Conservation (phyloP, 2,888 invertebrate genomes). For the Stenchaetothrips biformis region DNA sequence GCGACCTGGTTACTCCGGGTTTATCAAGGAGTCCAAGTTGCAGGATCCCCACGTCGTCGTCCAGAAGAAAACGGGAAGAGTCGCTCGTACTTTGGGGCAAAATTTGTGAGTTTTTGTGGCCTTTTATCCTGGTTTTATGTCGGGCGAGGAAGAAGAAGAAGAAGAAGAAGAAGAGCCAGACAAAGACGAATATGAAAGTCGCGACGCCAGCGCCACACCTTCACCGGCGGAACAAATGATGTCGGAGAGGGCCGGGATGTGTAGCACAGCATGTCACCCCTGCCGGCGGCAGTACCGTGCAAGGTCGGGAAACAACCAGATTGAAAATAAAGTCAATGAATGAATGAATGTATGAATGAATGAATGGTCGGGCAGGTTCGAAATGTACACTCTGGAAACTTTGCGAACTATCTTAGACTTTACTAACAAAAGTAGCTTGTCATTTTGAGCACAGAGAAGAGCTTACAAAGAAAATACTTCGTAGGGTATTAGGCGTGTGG, state of each 20-base stretch:
- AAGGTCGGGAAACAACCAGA: neutral
- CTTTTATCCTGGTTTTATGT: neutral
- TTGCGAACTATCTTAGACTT: too few relatives aligned
- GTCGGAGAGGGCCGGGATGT: neutral
- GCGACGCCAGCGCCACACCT: neutral
- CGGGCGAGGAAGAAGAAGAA: neutral
- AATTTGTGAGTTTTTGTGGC: neutral
- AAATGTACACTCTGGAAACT: too few relatives aligned
- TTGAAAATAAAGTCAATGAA: neutral
- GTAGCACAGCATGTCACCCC: neutral
- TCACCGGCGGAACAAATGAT: conserved; percentile 8
- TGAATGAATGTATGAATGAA: neutral
- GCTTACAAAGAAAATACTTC: too few relatives aligned
- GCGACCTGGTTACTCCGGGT: too few relatives aligned
- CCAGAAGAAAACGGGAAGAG: too few relatives aligned
- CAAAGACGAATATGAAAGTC: neutral
- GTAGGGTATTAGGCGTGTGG: too few relatives aligned
- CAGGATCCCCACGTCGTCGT: too few relatives aligned
- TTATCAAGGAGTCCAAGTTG: too few relatives aligned
- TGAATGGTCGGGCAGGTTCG: too few relatives aligned
- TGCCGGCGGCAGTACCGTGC: neutral
- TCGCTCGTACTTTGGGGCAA: neutral
- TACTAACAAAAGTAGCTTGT: too few relatives aligned
- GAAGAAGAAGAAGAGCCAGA: neutral
- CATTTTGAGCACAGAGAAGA: too few relatives aligned